Percentiles rank a stretch among this genome's conserved stretches.
Evolutionary conservation across 2,888 invertebrate species (phyloP).

Genomic region (Eupithecia abbreviata): DNA sequence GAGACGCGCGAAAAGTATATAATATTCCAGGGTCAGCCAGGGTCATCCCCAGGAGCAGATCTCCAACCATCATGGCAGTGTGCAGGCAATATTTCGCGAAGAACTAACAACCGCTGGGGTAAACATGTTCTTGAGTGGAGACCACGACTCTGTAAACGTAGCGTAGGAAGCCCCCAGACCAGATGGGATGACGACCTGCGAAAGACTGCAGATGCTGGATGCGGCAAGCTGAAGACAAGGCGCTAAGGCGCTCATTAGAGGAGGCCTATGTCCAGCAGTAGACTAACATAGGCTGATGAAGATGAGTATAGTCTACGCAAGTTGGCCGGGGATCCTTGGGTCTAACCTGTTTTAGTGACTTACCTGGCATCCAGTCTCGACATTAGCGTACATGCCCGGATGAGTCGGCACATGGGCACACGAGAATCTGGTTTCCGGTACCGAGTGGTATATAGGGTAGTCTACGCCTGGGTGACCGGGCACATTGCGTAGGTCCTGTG

Average conservation of each 20-base stretch:
- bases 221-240: too few relatives aligned
- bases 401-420: constrained; percentile 90
- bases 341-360: background rate
- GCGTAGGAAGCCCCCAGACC: too few relatives aligned
- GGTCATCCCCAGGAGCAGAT: background rate
- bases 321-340: background rate
- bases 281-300: too few relatives aligned
- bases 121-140: too few relatives aligned
- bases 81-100: too few relatives aligned
- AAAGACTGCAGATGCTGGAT: too few relatives aligned
- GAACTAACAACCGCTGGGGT: too few relatives aligned
- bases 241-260: too few relatives aligned
- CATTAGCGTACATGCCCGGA: constrained; percentile 96
- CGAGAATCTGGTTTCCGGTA: constrained; percentile 91
- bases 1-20: too few relatives aligned
- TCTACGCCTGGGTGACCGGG: constrained; percentile 92
- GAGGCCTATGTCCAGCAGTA: too few relatives aligned
- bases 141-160: too few relatives aligned
- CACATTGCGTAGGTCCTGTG: constrained; percentile 91
- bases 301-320: background rate
- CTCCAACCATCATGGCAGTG: background rate
- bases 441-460: constrained; percentile 90
- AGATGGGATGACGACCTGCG: too few relatives aligned
- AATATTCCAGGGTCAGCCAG: background rate
- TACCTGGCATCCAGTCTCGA: constrained; percentile 94